Evolutionary conservation across 2,113 vertebrate genomes (phyloP), one percentile per base, ranked within the genome.

Genomic region (Hoplias malabaricus): DNA sequence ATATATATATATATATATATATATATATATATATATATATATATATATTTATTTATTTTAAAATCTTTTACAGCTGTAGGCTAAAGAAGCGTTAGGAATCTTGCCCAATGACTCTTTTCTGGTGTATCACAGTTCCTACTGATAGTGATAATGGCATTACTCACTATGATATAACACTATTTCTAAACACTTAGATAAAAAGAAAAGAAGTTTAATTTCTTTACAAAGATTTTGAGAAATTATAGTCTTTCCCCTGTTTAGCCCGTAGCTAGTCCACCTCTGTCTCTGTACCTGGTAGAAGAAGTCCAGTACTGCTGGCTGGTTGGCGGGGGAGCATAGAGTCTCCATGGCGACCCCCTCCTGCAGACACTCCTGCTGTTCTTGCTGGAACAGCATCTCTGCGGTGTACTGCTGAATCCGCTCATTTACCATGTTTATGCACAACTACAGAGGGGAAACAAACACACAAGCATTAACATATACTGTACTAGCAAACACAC

Each of bases 371-470:
- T 98, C 96, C 34, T 91, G 84, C 89, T 95, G 95, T 87, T 98
- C 96, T 79, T 96, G 95, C 68, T 94, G 93, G 87, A 98, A 99
- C 79, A 98, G 95, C 82, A 95, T 93, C 87, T 96, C 95, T 21
- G 89, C 92, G 90, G 94, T 92, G 69, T 96, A 94, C 83, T 93
- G 94, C 85, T 95, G 93, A 80, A 98, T 91, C 85, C 92, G 95
- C 92, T 99, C 96, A 29, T 96, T 98, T 93, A 94, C 95, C 94
- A 99, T 95, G 93, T 99, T 99, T 91, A 98, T 91, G 84, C 96
- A 98, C 54, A 99, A 92, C 97, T 99, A 83, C 86, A 85, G 69
- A 67, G 68, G 59, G n/a, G 70, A 86, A 0, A 2, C 69, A 89
- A 75, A 86, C 21, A 80, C 74, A 82, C 46, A 59, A 23, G 46